Base-by-base conservation (phyloP, 2,888 invertebrate species). In the Amphipyra berbera region DNA sequence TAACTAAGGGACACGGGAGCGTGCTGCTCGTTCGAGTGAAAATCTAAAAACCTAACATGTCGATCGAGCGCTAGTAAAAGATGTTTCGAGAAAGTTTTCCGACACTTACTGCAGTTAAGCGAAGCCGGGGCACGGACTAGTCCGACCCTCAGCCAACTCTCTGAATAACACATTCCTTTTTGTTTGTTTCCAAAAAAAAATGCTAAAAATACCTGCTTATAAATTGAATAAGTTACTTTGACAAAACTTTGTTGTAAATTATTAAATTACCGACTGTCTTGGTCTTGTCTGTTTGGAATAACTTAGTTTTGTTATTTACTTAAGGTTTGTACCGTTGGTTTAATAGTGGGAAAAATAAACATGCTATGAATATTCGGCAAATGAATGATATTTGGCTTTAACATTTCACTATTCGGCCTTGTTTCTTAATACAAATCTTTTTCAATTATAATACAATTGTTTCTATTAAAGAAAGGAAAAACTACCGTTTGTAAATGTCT, bases 21-120 rank as follows among this genome's bases (percentile, higher is more conserved):
- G 76, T 77, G 69, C 68, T 81, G 83, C 78, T 82, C 81, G 71
- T 70, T 78, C 81, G 76, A 82, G 81, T 78, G 76, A 82, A 87
- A 88, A 88, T 89, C 88, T 86, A 87, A 89, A 88, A 91, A 90
- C 85, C 87, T 88, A 88, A 89, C 89, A 88, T 88, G 87, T 87
- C 89, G 86, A 87, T 88, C 82, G 81, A 78, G 85, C 81, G 85
- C 57, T 42, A 83, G 85, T 87, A 87, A 88, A 88, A 86, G 86
- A 90, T 90, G 89, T 89, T 88, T 87, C 85, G 79, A 71, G 66
- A 88, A 90, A 91, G 85, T 90, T 91, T 85, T 71, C 82, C 83
- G 90, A 90, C 90, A 88, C 90, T 90, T 89, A 90, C 88, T 90
- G 90, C 88, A 89, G 89, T 89, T 87, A 81, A 72, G 67, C 64